phyloP scores from a whole-genome alignment of 2,797 vertebrate genomes.

The Morelia viridis region DNA sequence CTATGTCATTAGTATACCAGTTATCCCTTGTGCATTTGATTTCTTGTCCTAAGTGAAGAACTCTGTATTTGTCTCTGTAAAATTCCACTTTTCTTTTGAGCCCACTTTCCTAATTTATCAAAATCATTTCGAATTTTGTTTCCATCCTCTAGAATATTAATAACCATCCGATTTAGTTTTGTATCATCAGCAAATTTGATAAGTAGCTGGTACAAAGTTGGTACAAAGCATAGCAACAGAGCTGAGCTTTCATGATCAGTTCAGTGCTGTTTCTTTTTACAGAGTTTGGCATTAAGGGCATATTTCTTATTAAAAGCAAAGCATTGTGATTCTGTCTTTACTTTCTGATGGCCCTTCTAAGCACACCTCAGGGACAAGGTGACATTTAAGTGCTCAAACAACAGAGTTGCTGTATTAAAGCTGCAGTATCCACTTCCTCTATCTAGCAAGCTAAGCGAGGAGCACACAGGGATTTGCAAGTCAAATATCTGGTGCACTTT shows the following conservation, averaged over 20 bases:
- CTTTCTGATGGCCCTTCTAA: neutral
- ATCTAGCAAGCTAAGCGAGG: constrained; percentile 20
- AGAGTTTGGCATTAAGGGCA: constrained; percentile 22
- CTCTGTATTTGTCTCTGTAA: neutral
- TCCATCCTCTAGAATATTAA: neutral
- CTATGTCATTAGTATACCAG: neutral
- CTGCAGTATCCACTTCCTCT: constrained; percentile 36
- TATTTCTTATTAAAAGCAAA: neutral
- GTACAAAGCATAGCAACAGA: constrained; percentile 1
- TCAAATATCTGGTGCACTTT: constrained; percentile 32
- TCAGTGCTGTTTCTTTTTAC: constrained; percentile 28
- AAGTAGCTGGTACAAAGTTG: neutral
- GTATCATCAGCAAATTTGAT: neutral
- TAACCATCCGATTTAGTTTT: neutral
- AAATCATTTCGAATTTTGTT: neutral
- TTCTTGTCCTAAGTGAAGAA: neutral
- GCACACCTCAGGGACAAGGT: constrained; percentile 36
- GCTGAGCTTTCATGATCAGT: neutral
- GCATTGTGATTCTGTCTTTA: constrained; percentile 31
- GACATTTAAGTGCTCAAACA: constrained; percentile 56
- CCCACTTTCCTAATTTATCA: neutral
- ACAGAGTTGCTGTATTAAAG: constrained; percentile 64
- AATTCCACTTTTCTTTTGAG: neutral
- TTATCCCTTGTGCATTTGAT: neutral
- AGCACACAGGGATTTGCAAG: constrained; percentile 40